Conservation (phyloP, 2,113 vertebrate species). For the Pungitius pungitius region DNA sequence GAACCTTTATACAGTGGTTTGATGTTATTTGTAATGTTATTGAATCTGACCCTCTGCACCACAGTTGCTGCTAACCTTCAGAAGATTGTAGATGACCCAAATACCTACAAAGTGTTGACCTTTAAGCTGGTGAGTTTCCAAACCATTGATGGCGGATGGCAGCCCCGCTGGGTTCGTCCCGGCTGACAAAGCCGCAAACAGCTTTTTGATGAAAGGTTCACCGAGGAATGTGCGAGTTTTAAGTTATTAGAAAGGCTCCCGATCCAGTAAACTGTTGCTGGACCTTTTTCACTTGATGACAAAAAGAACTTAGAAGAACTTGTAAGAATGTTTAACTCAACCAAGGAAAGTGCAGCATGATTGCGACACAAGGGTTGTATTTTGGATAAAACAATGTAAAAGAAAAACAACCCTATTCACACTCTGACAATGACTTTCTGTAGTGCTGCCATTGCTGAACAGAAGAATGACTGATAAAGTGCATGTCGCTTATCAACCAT, state of each 20-base stretch:
- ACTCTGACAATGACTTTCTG: neutral
- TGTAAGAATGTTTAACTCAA: neutral
- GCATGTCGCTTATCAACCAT: neutral
- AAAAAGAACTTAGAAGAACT: neutral
- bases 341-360: neutral
- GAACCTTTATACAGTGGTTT: neutral
- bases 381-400: neutral
- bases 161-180: constrained; percentile 1
- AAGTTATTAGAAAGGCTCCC: constrained; percentile 24
- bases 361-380: neutral
- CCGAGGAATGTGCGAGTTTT: constrained; percentile 13
- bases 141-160: constrained; percentile 40
- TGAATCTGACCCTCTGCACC: constrained; percentile 36
- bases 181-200: constrained; percentile 11
- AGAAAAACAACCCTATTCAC: neutral
- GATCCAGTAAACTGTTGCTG: neutral
- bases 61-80: constrained; percentile 99
- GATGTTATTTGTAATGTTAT: constrained; percentile 17
- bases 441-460: neutral
- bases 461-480: neutral
- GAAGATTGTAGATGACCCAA: constrained; percentile 98
- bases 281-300: neutral
- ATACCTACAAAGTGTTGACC: constrained; percentile 96
- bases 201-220: constrained; percentile 32
- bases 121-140: constrained; percentile 96